Percentiles rank a stretch among this genome's conserved stretches.
Conservation (phyloP, 2,888 invertebrate genomes). For the Cephus pygmeus region DNA sequence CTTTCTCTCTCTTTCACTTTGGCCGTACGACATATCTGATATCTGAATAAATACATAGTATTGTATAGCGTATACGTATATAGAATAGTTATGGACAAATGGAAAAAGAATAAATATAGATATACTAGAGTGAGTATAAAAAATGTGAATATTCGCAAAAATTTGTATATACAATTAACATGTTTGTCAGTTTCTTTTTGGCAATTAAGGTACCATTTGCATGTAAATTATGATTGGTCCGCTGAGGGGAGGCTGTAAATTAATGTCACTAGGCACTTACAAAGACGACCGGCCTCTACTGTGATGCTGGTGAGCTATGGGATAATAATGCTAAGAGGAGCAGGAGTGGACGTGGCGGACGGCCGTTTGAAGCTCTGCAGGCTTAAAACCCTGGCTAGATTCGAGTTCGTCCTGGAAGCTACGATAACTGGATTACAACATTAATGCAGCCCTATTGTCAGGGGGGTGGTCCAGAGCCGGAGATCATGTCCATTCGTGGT, state of each 20-base stretch:
- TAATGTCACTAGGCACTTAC: not conserved
- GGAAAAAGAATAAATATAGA: too few species aligned
- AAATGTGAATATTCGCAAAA: not conserved
- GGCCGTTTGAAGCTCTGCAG: conserved; percentile 1
- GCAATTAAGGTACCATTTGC: not conserved
- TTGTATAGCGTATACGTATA: not conserved
- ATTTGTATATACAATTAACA: not conserved
- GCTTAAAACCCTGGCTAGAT: conserved; percentile 6
- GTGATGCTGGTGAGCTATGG: not conserved
- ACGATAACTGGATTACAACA: conserved; percentile 10
- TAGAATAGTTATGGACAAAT: not conserved
- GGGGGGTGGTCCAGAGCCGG: not conserved
- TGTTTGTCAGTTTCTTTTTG: not conserved
- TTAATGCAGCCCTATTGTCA: conserved; percentile 9
- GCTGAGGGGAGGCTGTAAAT: not conserved
- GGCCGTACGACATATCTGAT: not conserved
- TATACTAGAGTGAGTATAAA: not conserved
- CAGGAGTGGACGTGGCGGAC: not conserved
- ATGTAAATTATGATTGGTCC: not conserved
- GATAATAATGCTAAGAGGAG: not conserved
- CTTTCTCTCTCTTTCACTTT: too few species aligned
- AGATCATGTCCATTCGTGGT: not conserved
- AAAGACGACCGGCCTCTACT: not conserved
- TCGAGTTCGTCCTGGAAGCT: conserved; percentile 10
- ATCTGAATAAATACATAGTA: not conserved